Evolutionary conservation across 2,113 vertebrate species (phyloP), one percentile per base, ranked within the genome.

Genomic region (Taurulus bubalis): DNA sequence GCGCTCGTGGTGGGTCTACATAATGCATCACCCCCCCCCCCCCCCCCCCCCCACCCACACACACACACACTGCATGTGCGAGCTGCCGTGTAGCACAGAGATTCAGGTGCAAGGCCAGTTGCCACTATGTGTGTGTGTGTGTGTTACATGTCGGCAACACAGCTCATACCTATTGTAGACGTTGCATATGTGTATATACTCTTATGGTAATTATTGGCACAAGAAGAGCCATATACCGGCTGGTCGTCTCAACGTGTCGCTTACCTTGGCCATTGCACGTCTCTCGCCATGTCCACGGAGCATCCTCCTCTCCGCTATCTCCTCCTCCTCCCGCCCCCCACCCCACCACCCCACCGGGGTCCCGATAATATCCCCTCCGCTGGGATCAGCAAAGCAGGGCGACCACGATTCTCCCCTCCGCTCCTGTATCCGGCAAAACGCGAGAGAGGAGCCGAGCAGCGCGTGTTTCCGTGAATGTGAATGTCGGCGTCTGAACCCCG

Each of bases 221-320:
- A 3, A 30, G 24, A 22, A 49, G n/a, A 60, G 0, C 14, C 4
- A 20, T 20, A 18, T 10, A 14, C 6, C 12, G 4, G 3, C 6
- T 26, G 18, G 58, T 22, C 26, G 72, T 70, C 18, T 51, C 9
- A 34, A 9, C 51, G 18, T 24, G 68, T 51, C 9, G 28, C 77
- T 24, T 86, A 91, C 91, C 92, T 87, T 82, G 28, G 28, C 89
- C 80, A 82, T 83, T 22, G 82, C 84, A 89, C 84, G 82, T 90
- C 88, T 84, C 73, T 77, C 63, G 66, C 67, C 66, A 28, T 42
- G 59, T 55, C 24, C 80, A 34, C 79, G 36, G 71, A 82, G 86
- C 83, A 85, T 87, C 90, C 63, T 81, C 80, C 63, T 80, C 73
- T 56, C 67, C 67, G 59, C 63, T 69, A 1, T 38, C 65, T 28